These are phyloP conservation scores for Argyra leucocephala DNA, from an alignment of 2,888 invertebrate genomes.

Conservation along the genomic window DNA sequence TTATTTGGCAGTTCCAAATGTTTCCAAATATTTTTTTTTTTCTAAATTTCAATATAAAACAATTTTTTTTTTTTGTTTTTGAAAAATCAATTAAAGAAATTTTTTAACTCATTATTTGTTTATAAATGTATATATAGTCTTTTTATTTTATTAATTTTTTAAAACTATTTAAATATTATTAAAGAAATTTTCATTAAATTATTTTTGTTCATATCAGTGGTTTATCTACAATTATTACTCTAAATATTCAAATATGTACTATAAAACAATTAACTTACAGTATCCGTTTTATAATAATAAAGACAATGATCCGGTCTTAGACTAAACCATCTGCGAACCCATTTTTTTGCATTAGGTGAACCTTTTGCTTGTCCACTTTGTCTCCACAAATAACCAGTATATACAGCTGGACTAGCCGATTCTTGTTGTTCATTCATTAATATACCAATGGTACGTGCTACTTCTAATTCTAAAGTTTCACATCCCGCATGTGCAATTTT, in stretches of 20 bases:
- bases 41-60: no score
- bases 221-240: no score
- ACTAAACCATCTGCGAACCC: conserved; percentile 87
- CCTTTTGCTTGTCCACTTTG: conserved; percentile 53
- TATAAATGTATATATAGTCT: no score
- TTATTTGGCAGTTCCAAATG: not conserved
- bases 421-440: conserved; percentile 58
- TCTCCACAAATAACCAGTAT: conserved; percentile 69
- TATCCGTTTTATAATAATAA: conserved; percentile 88
- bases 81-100: no score
- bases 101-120: no score
- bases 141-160: no score
- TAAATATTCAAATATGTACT: no score
- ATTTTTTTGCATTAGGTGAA: conserved; percentile 50
- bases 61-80: no score
- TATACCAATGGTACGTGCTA: conserved; percentile 77
- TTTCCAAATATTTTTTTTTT: no score
- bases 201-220: no score
- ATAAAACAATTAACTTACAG: conserved; percentile 49
- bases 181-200: no score
- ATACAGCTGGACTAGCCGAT: conserved; percentile 53
- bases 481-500: conserved; percentile 83
- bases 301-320: conserved; percentile 85
- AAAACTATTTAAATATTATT: no score
- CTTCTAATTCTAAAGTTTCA: conserved; percentile 75